Evolutionary conservation across 2,113 vertebrate species (phyloP), one percentile per base, ranked within the genome.

Genomic region (Ceyx melanurus): DNA sequence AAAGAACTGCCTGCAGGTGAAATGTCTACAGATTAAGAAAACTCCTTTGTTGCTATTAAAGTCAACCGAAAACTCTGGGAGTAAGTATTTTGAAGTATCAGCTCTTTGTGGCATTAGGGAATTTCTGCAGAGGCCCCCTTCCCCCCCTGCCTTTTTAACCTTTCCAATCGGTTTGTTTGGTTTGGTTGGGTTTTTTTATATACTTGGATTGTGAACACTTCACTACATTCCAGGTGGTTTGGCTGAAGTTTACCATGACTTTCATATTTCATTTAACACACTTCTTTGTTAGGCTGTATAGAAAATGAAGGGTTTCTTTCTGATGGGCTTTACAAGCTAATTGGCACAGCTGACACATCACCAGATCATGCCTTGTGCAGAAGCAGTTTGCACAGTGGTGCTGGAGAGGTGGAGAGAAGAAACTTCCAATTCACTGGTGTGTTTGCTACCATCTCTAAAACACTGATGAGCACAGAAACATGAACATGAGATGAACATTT

Each of bases 301-400:
- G 56, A 82, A 73, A 20, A 51, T 0, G 1, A 5, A 28, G 29
- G 9, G 4, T 82, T 75, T 48, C 10, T 76, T 71, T 73, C 25
- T 29, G 53, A 19, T 71, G 53, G 48, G 50, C 72, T 43, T 28
- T 42, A 4, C 16, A 21, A 7, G 22, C 13, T 35, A 10, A 35
- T 6, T 29, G 75, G 31, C 60, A 31, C 20, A 40, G 57, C 15
- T 58, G 56, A 35, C 0, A 3, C n/a, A 6, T 37, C 5, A 3
- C 64, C n/a, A 1, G 9, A 31, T 25, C 1, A 0, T 2, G 3
- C 0, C 1, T n/a, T n/a, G 5, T 2, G 6, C 53, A 53, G 58
- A 60, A 43, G 28, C 43, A 19, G 3, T 67, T 0, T 42, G 42
- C 78, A 33, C 14, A 31, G 3, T 3, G 42, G 46, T 0, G 2